These are phyloP conservation scores for Sitta europaea DNA, from an alignment of 2,113 vertebrate genomes.

Conservation along the genomic window DNA sequence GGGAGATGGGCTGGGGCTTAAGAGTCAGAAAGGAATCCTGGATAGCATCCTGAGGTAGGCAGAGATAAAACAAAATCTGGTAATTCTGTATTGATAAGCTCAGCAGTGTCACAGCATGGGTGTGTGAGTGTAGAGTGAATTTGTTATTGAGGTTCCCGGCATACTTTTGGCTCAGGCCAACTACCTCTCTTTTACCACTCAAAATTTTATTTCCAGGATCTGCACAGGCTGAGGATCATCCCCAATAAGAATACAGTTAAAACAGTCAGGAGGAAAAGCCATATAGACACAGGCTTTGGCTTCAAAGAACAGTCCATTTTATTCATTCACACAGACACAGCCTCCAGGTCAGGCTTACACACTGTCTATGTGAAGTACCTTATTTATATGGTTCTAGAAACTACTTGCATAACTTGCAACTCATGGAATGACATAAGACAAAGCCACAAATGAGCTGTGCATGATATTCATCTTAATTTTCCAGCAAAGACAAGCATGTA, in stretches of 20 bases:
- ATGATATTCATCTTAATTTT: slow-evolving; percentile 36
- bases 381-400: neutral
- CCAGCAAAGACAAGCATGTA: neutral
- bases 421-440: slow-evolving; percentile 24
- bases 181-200: neutral
- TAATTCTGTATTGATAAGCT: neutral
- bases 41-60: neutral
- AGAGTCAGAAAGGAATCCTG: neutral
- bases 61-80: neutral
- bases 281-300: neutral
- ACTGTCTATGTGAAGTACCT: neutral
- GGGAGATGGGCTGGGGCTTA: neutral
- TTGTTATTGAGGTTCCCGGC: neutral
- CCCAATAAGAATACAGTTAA: neutral
- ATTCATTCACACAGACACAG: neutral
- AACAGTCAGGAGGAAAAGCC: neutral
- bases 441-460: slow-evolving; percentile 40
- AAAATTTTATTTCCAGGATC: neutral
- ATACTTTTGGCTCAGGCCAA: neutral
- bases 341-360: neutral
- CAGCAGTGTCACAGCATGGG: neutral
- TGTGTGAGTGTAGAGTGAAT: fast-evolving
- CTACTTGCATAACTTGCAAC: slow-evolving; percentile 19
- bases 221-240: neutral
- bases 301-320: neutral